phyloP scores from a whole-genome alignment of 1,140 invertebrate species.

The Hermetia illucens region DNA sequence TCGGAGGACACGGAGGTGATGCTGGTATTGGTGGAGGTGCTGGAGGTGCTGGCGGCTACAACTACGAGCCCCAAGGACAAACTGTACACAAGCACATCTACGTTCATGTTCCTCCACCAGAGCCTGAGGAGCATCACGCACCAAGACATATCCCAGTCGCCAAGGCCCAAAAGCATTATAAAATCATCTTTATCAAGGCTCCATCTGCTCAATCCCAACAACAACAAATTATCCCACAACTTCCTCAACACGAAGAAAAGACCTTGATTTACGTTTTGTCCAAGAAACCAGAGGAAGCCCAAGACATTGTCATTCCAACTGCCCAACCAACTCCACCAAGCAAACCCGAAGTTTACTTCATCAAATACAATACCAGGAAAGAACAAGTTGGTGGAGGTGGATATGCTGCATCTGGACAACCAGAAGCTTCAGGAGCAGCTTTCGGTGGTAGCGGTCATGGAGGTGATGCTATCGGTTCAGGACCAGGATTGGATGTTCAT shows the following conservation, averaged over 20 bases:
- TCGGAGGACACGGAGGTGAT: constrained; percentile 20
- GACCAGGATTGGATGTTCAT: constrained; percentile 10
- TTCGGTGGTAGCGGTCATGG: constrained; percentile 10
- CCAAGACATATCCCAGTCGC: constrained; percentile 37
- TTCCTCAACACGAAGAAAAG: constrained; percentile 64
- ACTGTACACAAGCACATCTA: constrained; percentile 62
- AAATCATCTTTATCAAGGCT: constrained; percentile 78
- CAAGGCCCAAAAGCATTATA: constrained; percentile 65
- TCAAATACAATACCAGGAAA: constrained; percentile 72
- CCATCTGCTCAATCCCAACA: constrained; percentile 56
- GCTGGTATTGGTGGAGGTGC: constrained; percentile 12
- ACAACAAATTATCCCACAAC: constrained; percentile 42
- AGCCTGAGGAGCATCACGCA: constrained; percentile 44
- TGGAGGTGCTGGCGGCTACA: constrained; percentile 10
- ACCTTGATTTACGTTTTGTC: constrained; percentile 74
- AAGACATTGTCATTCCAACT: constrained; percentile 61
- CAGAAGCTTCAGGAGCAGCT: constrained; percentile 10
- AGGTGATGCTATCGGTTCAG: constrained; percentile 11
- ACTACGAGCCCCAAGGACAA: constrained; percentile 35
- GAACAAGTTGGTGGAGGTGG: constrained; percentile 18
- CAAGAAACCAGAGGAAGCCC: constrained; percentile 63
- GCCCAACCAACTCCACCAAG: constrained; percentile 56
- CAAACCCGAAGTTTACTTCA: constrained; percentile 79
- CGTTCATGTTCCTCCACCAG: constrained; percentile 65
- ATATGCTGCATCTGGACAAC: constrained; percentile 7